Base-by-base conservation (phyloP, 2,797 vertebrate species). In the Jordanella pulchra region DNA sequence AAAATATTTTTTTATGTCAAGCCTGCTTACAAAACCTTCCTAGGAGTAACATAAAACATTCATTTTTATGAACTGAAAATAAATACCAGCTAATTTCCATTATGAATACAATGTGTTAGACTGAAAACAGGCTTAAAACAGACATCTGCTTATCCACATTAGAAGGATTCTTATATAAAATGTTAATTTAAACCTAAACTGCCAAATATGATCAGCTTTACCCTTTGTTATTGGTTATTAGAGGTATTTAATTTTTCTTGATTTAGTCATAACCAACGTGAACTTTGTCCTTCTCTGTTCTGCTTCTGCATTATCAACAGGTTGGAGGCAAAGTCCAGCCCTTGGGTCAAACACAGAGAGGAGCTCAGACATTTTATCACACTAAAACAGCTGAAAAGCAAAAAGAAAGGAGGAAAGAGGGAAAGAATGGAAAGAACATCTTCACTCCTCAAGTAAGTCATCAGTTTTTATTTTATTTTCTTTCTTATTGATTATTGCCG, bases 391-490 rank as follows among this genome's bases (percentile, higher is more conserved):
- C 1, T 10, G 0, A 55, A 7, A n/a, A 27, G 25, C 12, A 50
- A 9, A 71, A 61, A 25, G 53, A 73, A 47, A 73, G 66, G 60
- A 42, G 66, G 11, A 75, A 32, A 42, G 35, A 9, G 30, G n/a
- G 4, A 7, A n/a, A 84, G 21, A 68, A 95, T 95, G 94, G 94
- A 94, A 1, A 83, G 87, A 4, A 94, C 94, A 1, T 91, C 94
- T 18, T 91, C 90, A 32, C 82, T 95, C 65, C 73, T 95, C 58
- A 95, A 94, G 95, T 95, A 85, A 92, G 94, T 85, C 11, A 69
- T 67, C 2, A 28, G 35, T 79, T 51, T 44, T 4, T 72, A 81
- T 64, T 28, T 12, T 50, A 10, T 0, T 53, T 48, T n/a, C n/a
- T 56, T 66, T 18, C 23, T 17, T 14, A 28, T 55, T 55, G 51